Evolutionary conservation across 2,797 vertebrate species (phyloP), one percentile per base, ranked within the genome.

Genomic region (Enteromius treurensis): DNA sequence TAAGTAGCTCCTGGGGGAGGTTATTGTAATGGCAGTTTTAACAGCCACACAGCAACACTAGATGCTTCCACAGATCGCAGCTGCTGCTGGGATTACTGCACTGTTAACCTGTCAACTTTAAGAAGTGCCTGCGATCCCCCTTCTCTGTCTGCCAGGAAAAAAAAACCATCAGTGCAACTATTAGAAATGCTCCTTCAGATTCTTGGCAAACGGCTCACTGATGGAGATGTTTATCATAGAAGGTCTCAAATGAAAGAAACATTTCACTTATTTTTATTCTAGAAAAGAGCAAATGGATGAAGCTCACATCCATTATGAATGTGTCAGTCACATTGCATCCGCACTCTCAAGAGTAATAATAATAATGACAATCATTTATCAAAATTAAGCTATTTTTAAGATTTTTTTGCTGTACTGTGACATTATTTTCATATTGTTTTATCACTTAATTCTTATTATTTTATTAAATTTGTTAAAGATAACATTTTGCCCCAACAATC

Each of bases 1-100:
- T 89, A 91, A 92, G 91, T 89, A 45, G 86, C 85, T 94, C 93
- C 91, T 92, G 58, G 79, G 93, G 92, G 92, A 93, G 86, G 86
- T 81, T 90, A 86, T 84, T 91, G 91, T 91, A 91, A 93, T 92
- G 81, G 91, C 90, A 92, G 90, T 88, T 93, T 71, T 91, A 93
- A 91, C 89, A 88, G 89, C 89, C 90, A 91, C 90, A 89, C 89
- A 82, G 86, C 82, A 86, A 91, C 89, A 88, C 85, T 90, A 92
- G 91, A 94, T 90, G 89, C 90, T 92, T 92, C 87, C 89, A 88
- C 91, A 90, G 90, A 88, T 89, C 88, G 80, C 89, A 89, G 88
- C 93, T 93, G 91, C 93, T 94, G 84, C 85, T 86, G 82, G 85
- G 89, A 87, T 82, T 81, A 87, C 81, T 55, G 58, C 64, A 83